Conservation (phyloP, 2,113 vertebrate genomes). For the Peromyscus maniculatus region DNA sequence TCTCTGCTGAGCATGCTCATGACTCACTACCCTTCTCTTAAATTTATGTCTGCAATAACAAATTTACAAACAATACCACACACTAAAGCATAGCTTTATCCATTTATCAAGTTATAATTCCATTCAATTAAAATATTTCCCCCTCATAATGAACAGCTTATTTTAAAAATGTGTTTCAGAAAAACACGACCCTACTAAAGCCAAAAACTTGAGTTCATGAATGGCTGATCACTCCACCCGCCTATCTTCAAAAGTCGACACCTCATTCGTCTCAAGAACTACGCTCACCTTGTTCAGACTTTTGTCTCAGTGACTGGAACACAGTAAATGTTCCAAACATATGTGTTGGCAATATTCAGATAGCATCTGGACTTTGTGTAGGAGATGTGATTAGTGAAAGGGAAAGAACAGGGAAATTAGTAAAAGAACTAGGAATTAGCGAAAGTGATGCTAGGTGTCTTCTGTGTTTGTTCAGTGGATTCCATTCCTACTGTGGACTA, state of each 20-base stretch:
- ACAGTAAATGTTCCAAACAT: neutral
- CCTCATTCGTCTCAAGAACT: neutral
- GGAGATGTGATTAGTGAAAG: neutral
- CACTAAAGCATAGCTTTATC: neutral
- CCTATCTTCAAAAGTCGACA: neutral
- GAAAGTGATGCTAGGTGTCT: too few relatives aligned
- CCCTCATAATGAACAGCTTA: neutral
- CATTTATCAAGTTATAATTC: neutral
- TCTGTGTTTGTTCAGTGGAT: too few relatives aligned
- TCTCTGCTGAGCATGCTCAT: neutral
- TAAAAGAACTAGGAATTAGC: neutral
- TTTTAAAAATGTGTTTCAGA: neutral
- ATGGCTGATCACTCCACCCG: accelerated
- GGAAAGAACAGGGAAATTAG: neutral
- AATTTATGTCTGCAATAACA: neutral
- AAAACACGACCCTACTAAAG: neutral
- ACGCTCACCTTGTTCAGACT: neutral
- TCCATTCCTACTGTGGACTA: neutral
- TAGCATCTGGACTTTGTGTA: neutral
- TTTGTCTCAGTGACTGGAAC: neutral
- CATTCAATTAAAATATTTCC: neutral
- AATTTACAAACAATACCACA: neutral
- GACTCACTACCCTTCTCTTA: neutral
- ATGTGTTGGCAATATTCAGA: neutral
- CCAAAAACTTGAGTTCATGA: too few relatives aligned